Evolutionary conservation across 2,888 invertebrate species (phyloP), one percentile per base, ranked within the genome.

Genomic region (Panorpa germanica): DNA sequence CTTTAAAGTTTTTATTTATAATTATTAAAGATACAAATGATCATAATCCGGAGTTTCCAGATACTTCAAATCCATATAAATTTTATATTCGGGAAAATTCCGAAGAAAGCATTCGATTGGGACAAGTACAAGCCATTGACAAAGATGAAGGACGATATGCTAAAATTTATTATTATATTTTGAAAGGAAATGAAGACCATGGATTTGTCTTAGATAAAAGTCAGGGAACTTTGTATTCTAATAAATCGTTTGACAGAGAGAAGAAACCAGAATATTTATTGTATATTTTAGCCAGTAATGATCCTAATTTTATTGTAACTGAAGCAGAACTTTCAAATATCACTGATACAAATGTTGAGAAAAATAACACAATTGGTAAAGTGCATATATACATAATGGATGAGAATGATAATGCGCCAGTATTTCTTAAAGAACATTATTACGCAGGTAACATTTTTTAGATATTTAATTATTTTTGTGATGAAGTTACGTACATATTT

Each of bases 341-440:
- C 40, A 55, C 59, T 8, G 58, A 52, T 4, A 53, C 53, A 32
- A 46, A 45, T n/a, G 36, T 54, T 1, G 52, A 55, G 32, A 57
- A 59, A 23, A 77, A 82, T 38, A 66, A 65, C 26, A 73, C 77
- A 26, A 63, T 82, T 11, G 73, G 77, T 1, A 65, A 66, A 31
- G 74, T 85, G 2, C 64, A 60, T 31, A 62, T 90, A 20, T 65
- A 59, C 3, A 66, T 91, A 4, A 57, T 74, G 14, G 88, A 88
- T 46, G 70, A 78, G 29, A 88, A 88, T 42, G 90, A 90, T 45
- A 83, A 85, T 48, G 65, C 72, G 4, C 90, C 90, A 0, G 57
- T 61, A 22, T 83, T 83, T 45, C 61, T 67, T 29, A 60, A 66
- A 35, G 44, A 51, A 23, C 6, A 23, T 8, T 10, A 23, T 23